Base-by-base conservation (phyloP, 1,140 invertebrate species). In the Venustaconcha ellipsiformis region DNA sequence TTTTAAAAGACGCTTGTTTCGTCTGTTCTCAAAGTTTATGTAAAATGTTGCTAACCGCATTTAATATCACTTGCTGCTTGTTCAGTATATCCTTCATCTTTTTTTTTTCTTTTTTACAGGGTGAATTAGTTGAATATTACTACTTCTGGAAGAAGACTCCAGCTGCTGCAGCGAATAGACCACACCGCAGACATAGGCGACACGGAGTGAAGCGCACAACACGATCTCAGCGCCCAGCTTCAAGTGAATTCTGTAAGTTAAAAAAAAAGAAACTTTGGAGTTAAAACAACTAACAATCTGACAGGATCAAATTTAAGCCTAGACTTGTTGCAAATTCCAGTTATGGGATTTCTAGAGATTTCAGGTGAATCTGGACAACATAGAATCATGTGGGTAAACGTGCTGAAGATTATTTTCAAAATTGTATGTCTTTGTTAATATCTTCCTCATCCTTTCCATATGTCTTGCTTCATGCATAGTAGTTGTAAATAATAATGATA, bases 141-240 rank as follows among this genome's bases (percentile, higher is more conserved):
- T 99, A 99, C 91, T 93, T 99, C 88, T 99, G 98, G 98, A 99
- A 99, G 92, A 99, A 99, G 92, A 99, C 97, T n/a, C 96, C 97
- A n/a, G 96, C 96, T 83, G 97, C 97, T 64, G 96, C 96, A 5
- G 89, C 87, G 0, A 88, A 97, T 90, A 92, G 97, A 73, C 96
- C 96, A 26, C 96, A 98, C 87, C 92, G 96, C 70, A 92, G 97
- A 57, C 92, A 96, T 69, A 91, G 97, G 71, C 95, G 96, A 88
- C 95, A 94, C 81, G 96, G 96, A n/a, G 91, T 98, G 72, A 93
- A 97, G 79, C 92, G 96, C 79, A 86, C 81, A 20, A 83, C 85
- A 8, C 76, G 84, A 80, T 88, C 85, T 26, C 78, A 82, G 59
- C 77, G 86, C 48, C 86, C 88, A 66, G 76, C 88, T 64, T 83